These are phyloP conservation scores for Dinomys branickii DNA, from an alignment of 2,113 vertebrate genomes.

Conservation along the genomic window DNA sequence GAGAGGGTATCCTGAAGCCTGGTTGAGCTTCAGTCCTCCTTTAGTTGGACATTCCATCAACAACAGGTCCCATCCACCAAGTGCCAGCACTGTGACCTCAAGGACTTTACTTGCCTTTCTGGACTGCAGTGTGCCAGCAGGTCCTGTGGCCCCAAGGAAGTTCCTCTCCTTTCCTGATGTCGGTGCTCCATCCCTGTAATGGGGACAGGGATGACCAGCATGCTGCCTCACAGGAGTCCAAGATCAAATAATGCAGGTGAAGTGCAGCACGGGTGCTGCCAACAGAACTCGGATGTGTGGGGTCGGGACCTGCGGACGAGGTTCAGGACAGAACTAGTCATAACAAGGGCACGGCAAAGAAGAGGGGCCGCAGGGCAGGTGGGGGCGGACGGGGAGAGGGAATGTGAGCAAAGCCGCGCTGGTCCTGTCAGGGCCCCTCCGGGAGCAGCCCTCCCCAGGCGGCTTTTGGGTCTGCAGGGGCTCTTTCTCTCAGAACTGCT, in stretches of 20 bases:
- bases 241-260: not conserved
- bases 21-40: not conserved
- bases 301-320: not conserved
- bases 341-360: not conserved
- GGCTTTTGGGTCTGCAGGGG: accelerated
- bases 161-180: not conserved
- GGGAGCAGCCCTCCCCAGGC: not conserved
- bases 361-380: too few relatives aligned
- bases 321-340: not conserved
- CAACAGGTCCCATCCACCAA: not conserved
- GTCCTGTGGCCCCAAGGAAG: not conserved
- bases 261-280: too few relatives aligned
- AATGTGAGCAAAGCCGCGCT: not conserved
- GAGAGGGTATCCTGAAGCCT: not conserved
- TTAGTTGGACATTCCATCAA: not conserved
- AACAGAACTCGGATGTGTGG: not conserved
- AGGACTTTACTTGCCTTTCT: not conserved
- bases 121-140: not conserved
- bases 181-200: not conserved
- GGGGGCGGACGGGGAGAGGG: not conserved
- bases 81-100: not conserved
- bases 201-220: not conserved
- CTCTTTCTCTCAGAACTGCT: not conserved
- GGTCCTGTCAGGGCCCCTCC: not conserved
- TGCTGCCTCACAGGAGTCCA: not conserved